These are phyloP conservation scores for Drosophila parthenogenetica DNA, from an alignment of 2,888 invertebrate genomes.

Conservation along the genomic window DNA sequence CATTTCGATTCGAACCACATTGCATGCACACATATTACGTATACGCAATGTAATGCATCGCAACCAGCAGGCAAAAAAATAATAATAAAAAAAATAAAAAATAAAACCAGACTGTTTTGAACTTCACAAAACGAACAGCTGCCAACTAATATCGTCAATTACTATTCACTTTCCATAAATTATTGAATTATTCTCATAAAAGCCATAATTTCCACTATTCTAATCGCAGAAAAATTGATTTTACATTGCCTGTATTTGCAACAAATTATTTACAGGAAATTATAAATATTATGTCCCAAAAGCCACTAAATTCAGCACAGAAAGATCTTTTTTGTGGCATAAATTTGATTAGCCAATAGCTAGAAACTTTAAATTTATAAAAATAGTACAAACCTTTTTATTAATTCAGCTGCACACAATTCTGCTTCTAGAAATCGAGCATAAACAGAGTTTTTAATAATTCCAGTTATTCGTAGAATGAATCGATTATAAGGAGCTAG, in stretches of 20 bases:
- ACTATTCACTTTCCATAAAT: conserved; percentile 2
- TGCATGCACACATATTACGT: conserved; percentile 39
- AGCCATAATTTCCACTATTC: background rate
- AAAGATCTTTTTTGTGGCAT: too few species aligned
- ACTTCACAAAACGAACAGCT: conserved; percentile 6
- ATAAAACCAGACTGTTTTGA: background rate
- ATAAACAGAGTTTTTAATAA: too few species aligned
- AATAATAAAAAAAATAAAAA: background rate
- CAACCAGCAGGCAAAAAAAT: conserved; percentile 1
- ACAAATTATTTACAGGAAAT: too few species aligned
- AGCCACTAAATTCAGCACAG: too few species aligned
- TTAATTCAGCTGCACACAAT: too few species aligned
- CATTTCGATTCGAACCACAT: conserved; percentile 43
- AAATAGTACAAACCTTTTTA: too few species aligned
- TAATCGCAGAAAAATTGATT: background rate
- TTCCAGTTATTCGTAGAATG: too few species aligned
- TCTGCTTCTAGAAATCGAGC: too few species aligned
- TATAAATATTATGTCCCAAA: too few species aligned
- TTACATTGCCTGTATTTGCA: background rate
- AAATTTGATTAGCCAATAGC: too few species aligned
- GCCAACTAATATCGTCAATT: conserved; percentile 1
- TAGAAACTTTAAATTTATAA: too few species aligned
- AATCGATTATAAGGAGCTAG: too few species aligned
- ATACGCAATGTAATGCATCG: conserved; percentile 38
- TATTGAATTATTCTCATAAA: conserved; percentile 3